Conservation (phyloP, 2,797 vertebrate genomes). For the Neostethus bicornis region DNA sequence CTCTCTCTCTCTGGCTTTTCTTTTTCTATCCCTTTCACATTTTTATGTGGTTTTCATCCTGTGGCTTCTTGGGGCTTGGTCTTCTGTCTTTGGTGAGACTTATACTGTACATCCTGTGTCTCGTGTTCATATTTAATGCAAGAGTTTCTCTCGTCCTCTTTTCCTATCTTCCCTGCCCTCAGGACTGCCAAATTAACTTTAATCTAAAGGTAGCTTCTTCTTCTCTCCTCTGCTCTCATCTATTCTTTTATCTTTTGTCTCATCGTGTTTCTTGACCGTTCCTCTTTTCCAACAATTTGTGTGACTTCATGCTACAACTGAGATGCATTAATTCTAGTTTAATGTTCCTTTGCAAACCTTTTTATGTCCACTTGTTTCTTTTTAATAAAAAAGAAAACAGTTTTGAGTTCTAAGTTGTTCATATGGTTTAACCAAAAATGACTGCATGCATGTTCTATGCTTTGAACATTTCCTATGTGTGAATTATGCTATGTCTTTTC, state of each 20-base stretch:
- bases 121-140: conserved; percentile 67
- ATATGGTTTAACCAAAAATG: conserved; percentile 16
- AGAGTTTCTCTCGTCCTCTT: conserved; percentile 67
- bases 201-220: conserved; percentile 71
- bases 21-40: conserved; percentile 31
- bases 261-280: conserved; percentile 33
- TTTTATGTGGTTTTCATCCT: conserved; percentile 45
- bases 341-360: not conserved
- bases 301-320: conserved; percentile 49
- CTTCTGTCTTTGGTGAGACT: conserved; percentile 66
- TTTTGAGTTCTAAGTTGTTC: conserved; percentile 8
- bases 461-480: conserved; percentile 25
- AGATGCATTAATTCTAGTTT: conserved; percentile 56
- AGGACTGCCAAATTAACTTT: conserved; percentile 79
- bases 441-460: conserved; percentile 40
- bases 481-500: conserved; percentile 9
- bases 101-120: conserved; percentile 58
- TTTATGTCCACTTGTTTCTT: not conserved
- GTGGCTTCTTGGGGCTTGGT: conserved; percentile 50
- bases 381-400: not conserved
- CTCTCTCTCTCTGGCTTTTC: conserved; percentile 17
- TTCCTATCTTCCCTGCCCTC: conserved; percentile 60
- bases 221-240: conserved; percentile 4
- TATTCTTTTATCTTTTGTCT: conserved; percentile 15
- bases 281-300: conserved; percentile 33